Evolutionary conservation across 2,113 vertebrate genomes (phyloP), one percentile per base, ranked within the genome.

Genomic region (Odontesthes bonariensis): DNA sequence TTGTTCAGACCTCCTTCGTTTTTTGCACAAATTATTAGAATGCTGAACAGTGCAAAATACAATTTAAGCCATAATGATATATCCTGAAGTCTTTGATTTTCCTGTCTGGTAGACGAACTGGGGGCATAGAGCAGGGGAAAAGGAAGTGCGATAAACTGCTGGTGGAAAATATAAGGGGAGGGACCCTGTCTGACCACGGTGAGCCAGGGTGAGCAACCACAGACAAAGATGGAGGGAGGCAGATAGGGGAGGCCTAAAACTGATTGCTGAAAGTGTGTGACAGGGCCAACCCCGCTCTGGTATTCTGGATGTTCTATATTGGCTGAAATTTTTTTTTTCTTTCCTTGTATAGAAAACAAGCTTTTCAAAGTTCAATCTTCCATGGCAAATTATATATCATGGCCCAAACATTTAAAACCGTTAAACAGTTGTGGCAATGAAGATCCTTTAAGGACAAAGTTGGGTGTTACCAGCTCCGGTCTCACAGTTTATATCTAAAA

Each of bases 91-190:
- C 79, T 86, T 78, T 85, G 75, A 81, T 85, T 88, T 85, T 81
- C 68, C 78, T 86, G 77, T 84, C 67, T 89, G 51, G 57, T 52
- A 70, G 66, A 82, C 55, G 57, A 69, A 82, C 63, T 70, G 23
- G 62, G 62, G 84, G 73, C 69, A 69, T 47, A 44, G 61, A 62
- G 73, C 38, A 66, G 69, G 79, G 70, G 70, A 57, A 82, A 9
- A 88, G 88, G 90, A 89, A 89, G 80, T 89, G 84, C 59, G 81
- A 89, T 89, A 87, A 90, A 86, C 62, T 77, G 78, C 23, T 69
- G 63, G 61, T 78, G 69, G 84, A 86, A 86, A 86, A 85, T 81
- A 82, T 56, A 58, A 38, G 35, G 52, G 73, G 49, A n/a, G 76
- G 73, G 65, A 67, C 68, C 78, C 55, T 27, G 55, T 89, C 84